Conservation (phyloP, 2,113 vertebrate species). For the Lycaon pictus region DNA sequence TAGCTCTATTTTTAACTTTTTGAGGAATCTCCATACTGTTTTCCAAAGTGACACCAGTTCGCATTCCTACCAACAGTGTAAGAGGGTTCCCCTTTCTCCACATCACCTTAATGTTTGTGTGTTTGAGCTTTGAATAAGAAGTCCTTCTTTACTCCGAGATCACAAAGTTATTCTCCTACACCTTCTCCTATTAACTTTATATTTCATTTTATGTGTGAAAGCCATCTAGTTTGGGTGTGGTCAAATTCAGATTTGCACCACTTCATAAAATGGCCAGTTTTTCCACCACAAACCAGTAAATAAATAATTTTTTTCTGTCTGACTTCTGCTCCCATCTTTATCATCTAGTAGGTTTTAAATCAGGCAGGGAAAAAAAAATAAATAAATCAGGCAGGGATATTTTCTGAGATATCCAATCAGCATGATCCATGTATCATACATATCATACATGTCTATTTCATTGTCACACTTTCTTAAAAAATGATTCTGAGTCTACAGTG, state of each 20-base stretch:
- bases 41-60: not conserved
- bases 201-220: not conserved
- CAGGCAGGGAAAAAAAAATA: too few relatives aligned
- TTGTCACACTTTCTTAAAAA: not conserved
- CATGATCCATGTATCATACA: not conserved
- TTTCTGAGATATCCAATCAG: not conserved
- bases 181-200: not conserved
- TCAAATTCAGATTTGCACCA: not conserved
- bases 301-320: not conserved
- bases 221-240: not conserved
- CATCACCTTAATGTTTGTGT: not conserved
- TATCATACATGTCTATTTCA: not conserved
- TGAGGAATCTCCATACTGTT: not conserved
- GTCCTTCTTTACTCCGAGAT: not conserved
- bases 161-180: not conserved
- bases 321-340: not conserved
- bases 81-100: not conserved
- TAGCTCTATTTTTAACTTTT: not conserved
- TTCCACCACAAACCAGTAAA: not conserved
- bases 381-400: not conserved
- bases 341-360: not conserved
- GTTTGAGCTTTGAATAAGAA: not conserved
- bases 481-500: not conserved
- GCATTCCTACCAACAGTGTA: too few relatives aligned
- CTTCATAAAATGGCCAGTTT: not conserved